phyloP scores from a whole-genome alignment of 2,797 vertebrate species.

The Holocentrus rufus region DNA sequence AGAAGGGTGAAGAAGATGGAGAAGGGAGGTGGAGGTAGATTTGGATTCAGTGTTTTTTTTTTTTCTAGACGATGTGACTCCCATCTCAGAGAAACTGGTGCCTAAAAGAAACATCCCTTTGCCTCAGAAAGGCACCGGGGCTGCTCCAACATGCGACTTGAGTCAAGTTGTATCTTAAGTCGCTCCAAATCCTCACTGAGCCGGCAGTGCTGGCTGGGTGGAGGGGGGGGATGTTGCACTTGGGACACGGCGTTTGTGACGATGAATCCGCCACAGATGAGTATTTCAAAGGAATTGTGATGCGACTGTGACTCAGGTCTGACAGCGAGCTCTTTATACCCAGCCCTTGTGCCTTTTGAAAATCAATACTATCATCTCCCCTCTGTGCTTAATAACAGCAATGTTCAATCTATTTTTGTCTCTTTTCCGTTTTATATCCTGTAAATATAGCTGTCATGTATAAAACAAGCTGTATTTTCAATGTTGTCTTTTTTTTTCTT shows the following conservation, averaged over 20 bases:
- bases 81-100: conserved; percentile 28
- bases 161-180: not conserved
- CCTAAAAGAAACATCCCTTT: conserved; percentile 42
- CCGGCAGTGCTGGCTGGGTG: not conserved
- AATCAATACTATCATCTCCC: conserved; percentile 5
- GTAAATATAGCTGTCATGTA: conserved; percentile 83
- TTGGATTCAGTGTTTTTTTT: conserved; percentile 28
- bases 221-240: no score
- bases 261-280: not conserved
- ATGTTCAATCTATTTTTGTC: conserved; percentile 48
- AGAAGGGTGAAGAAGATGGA: not conserved
- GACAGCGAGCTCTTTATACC: conserved; percentile 2
- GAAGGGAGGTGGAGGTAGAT: not conserved
- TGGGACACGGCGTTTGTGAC: not conserved
- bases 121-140: conserved; percentile 46
- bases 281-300: not conserved
- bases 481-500: conserved; percentile 42
- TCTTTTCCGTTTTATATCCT: conserved; percentile 73
- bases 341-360: conserved; percentile 66
- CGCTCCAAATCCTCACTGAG: not conserved
- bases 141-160: conserved; percentile 13
- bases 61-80: conserved; percentile 18
- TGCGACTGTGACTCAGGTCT: not conserved
- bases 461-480: conserved; percentile 84
- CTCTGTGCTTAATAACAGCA: conserved; percentile 36